Conservation (phyloP, 2,113 vertebrate genomes). For the Corythoichthys haematopterus region DNA sequence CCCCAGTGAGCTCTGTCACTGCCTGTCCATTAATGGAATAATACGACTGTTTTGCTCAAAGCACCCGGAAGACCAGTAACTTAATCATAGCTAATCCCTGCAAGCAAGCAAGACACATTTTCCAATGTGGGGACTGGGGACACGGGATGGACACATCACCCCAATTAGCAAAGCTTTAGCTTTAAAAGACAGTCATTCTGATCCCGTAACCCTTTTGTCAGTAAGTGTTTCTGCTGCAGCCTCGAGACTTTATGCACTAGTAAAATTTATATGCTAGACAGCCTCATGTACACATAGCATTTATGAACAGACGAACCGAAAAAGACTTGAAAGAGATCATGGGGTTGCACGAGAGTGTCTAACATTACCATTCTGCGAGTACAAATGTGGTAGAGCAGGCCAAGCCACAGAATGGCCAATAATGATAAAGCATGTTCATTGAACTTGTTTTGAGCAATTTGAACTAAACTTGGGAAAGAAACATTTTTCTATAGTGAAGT, state of each 20-base stretch:
- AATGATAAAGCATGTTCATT: constrained; percentile 12
- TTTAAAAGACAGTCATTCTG: constrained; percentile 62
- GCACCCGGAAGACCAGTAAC: constrained; percentile 43
- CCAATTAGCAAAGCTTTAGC: constrained; percentile 61
- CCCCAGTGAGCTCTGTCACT: constrained; percentile 30
- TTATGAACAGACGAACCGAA: neutral
- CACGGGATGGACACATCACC: constrained; percentile 58
- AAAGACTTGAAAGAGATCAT: neutral
- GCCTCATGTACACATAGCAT: neutral
- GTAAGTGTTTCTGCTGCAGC: constrained; percentile 30
- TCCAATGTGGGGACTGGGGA: constrained; percentile 27
- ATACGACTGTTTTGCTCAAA: constrained; percentile 47
- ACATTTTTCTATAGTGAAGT: too few species aligned
- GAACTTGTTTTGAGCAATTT: neutral
- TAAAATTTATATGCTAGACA: constrained; percentile 27
- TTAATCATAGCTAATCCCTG: constrained; percentile 64
- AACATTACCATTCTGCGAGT: constrained; percentile 31
- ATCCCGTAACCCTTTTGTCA: constrained; percentile 59
- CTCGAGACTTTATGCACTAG: constrained; percentile 20
- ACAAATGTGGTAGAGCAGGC: constrained; percentile 12
- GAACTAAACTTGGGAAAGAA: too few species aligned
- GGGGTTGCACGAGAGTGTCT: constrained; percentile 24
- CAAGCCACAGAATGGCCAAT: constrained; percentile 5
- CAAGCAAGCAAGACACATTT: constrained; percentile 54
- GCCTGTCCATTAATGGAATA: constrained; percentile 54